Evolutionary conservation across 2,113 vertebrate species (phyloP).

Genomic region (Colaptes auratus): DNA sequence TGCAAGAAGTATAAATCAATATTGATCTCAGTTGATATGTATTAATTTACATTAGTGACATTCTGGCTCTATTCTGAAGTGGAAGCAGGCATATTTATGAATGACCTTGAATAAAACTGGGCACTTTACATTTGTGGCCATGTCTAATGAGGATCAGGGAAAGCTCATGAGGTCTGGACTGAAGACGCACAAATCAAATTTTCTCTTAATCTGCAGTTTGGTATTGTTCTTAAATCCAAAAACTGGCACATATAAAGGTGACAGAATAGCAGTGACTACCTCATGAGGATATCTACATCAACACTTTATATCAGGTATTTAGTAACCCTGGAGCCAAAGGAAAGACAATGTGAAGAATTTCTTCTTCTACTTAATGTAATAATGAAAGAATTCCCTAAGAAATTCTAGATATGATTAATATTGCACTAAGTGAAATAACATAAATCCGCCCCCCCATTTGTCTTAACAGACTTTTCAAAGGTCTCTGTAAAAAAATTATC

Average conservation of each 20-base stretch:
- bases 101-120: background rate
- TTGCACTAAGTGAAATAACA: background rate
- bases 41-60: background rate
- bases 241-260: background rate
- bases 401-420: background rate
- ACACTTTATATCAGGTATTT: background rate
- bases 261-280: background rate
- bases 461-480: background rate
- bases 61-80: background rate
- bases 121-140: background rate
- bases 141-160: background rate
- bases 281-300: background rate
- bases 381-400: background rate
- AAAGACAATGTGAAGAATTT: background rate
- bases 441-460: background rate
- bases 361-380: background rate
- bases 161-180: background rate
- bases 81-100: background rate
- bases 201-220: background rate
- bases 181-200: background rate
- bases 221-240: background rate
- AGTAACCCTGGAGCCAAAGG: background rate
- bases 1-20: background rate
- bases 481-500: background rate
- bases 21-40: background rate